Base-by-base conservation (phyloP, 2,113 vertebrate genomes). In the Prinia subflava region DNA sequence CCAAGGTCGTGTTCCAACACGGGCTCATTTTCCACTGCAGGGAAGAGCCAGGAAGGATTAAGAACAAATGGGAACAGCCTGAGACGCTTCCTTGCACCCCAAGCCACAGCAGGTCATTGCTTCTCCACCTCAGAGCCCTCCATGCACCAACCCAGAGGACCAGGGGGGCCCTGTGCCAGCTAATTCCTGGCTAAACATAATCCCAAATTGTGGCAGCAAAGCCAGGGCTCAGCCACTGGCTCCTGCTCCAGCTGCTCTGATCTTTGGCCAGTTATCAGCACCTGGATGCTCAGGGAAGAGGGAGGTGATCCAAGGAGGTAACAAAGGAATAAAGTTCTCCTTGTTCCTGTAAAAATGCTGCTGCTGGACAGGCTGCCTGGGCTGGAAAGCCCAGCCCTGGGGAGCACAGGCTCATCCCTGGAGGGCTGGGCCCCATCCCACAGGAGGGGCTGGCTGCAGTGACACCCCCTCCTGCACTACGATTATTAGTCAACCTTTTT, bases 1-100 rank as follows among this genome's bases (percentile, higher is more conserved):
- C 86, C 82, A 35, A 79, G 93, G 83, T 96, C 95, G 3, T 92
- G 94, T 96, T 85, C 93, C 83, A 95, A 95, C 96, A 94, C 0
- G 5, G 89, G 23, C 95, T 87, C 28, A 71, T 96, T 89, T 87
- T 84, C 92, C 44, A 70, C 37, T 1, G 33, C 75, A 71, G 76
- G 52, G 63, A 57, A 92, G 76, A 25, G 86, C 92, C 89, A 79
- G 57, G 91, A 18, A 74, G 92, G 80, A 82, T 79, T 60, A 81
- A 59, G 60, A 95, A 64, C 12, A 75, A 95, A 79, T 6, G 89
- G 87, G 79, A 92, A 55, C 89, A 95, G 57, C 81, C 73, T 0
- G 6, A 70, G 71, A 75, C 41, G 77, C 35, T 67, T 41, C 86
- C 64, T 37, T 1, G 0, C 33, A 27, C 30, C 39, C 55, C 0